Conservation (phyloP, 2,797 vertebrate genomes). For the Crax fasciolata region DNA sequence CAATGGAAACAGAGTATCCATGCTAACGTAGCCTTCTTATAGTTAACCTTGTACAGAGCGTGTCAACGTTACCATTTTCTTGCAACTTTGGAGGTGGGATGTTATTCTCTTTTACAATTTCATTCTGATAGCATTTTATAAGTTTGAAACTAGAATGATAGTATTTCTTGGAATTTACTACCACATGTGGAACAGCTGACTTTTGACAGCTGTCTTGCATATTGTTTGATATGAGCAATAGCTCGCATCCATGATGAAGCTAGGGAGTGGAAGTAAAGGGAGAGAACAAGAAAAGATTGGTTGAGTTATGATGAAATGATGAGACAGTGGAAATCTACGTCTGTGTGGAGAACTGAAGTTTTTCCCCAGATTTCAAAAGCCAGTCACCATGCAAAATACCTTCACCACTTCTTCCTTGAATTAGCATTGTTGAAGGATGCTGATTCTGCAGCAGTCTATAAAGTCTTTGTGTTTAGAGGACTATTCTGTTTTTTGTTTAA, state of each 20-base stretch:
- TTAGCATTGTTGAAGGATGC: background rate
- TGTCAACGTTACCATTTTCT: background rate
- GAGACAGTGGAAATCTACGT: background rate
- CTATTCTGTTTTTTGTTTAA: background rate
- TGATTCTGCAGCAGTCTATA: background rate
- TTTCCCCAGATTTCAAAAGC: background rate
- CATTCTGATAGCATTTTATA: background rate
- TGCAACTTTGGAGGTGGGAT: rapidly evolving
- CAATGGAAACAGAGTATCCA: background rate
- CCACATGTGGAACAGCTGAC: rapidly evolving
- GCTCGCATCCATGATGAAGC: background rate
- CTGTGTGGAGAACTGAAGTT: background rate
- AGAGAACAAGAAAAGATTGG: background rate
- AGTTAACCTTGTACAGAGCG: background rate
- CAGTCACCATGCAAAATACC: background rate
- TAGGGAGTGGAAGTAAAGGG: background rate
- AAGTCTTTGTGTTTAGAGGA: background rate
- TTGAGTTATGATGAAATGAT: background rate
- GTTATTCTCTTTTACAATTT: background rate
- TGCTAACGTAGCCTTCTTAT: background rate
- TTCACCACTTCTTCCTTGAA: background rate
- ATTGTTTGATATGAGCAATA: background rate
- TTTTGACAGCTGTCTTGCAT: rapidly evolving
- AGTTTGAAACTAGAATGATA: background rate
- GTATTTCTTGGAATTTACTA: background rate